A percentile compares a stretch with the other conserved stretches of the same genome.
These are phyloP conservation scores for Tenebrio molitor DNA, from an alignment of 1,140 invertebrate genomes.

Conservation along the genomic window DNA sequence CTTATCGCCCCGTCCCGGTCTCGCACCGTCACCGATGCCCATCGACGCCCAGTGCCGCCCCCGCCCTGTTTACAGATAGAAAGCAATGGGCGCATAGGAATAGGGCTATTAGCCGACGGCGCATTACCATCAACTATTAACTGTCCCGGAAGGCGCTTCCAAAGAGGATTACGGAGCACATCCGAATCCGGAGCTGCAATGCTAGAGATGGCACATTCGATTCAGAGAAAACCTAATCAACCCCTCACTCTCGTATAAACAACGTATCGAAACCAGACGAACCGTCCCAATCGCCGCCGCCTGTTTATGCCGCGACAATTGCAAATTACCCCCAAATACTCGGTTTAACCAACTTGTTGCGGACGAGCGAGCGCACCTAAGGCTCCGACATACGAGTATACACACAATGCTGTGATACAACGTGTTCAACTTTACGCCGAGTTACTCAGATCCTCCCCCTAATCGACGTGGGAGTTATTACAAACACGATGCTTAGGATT, in stretches of 20 bases:
- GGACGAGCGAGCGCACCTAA: no score
- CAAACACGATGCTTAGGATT: no score
- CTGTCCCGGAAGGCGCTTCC: slow-evolving; percentile 47
- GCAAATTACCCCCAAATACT: slow-evolving; percentile 8
- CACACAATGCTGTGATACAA: no score
- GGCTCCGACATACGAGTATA: no score
- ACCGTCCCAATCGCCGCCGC: not conserved
- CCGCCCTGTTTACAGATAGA: slow-evolving; percentile 33
- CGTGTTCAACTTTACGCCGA: no score
- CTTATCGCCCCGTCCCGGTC: slow-evolving; percentile 36
- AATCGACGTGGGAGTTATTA: no score
- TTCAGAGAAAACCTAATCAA: slow-evolving; percentile 43
- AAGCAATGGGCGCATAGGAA: slow-evolving; percentile 48
- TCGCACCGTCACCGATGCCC: slow-evolving; percentile 35
- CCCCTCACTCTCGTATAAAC: slow-evolving; percentile 37
- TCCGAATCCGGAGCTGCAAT: slow-evolving; percentile 41
- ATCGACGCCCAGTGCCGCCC: slow-evolving; percentile 19
- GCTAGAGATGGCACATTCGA: slow-evolving; percentile 29
- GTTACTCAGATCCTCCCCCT: no score
- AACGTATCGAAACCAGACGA: slow-evolving; percentile 29
- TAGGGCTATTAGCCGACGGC: slow-evolving; percentile 46
- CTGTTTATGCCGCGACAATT: slow-evolving; percentile 22
- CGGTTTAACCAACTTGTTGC: not conserved
- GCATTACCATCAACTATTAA: slow-evolving; percentile 52
- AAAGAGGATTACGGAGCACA: slow-evolving; percentile 46